Base-by-base conservation (phyloP, 2,888 invertebrate genomes). In the Conchocele bisecta region DNA sequence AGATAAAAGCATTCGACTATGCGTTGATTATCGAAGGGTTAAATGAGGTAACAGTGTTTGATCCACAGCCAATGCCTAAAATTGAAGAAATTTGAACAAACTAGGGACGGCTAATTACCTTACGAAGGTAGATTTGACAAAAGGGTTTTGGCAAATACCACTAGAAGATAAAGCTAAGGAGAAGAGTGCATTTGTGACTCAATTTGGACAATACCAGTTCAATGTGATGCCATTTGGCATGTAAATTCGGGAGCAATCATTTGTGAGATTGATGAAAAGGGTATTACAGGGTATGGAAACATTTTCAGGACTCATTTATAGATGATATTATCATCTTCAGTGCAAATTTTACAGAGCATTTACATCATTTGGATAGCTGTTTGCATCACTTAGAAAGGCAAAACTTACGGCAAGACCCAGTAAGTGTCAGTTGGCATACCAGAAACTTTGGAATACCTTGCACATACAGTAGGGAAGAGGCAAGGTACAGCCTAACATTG, bases 151-250 rank as follows among this genome's bases (percentile, higher is more conserved):
- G 65, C 58, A 65, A 26, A 37, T 58, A 2, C 58, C 41, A 20
- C 17, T 65, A 24, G 26, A 44, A n/a, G 22, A 31, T 5, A 41
- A 56, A 5, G 31, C 46, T 11, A 39, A 58, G 44, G 26, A 53
- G n/a, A 54, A 61, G 17, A 54, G 37, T 54, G 53, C 61, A 0
- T 60, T 60, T 61, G 56, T 61, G 1, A 65, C 65, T 2, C 65
- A 39, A n/a, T 29, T 65, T 7, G 65, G 65, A 4, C 56, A 50
- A n/a, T 57, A 20, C 26, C 48, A 57, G 17, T 65, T 65, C 31
- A 56, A 17, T n/a, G 41, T 56, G 4, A 65, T 65, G 65, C 57
- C 57, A 2, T 65, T 64, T n/a, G 64, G 64, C 3, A 56, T 64
- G 56, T 13, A 42, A 39, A 63, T 33, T 41, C 26, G 42, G 3